Base-by-base conservation (phyloP, 2,797 vertebrate genomes). In the Coregonus suidteri region DNA sequence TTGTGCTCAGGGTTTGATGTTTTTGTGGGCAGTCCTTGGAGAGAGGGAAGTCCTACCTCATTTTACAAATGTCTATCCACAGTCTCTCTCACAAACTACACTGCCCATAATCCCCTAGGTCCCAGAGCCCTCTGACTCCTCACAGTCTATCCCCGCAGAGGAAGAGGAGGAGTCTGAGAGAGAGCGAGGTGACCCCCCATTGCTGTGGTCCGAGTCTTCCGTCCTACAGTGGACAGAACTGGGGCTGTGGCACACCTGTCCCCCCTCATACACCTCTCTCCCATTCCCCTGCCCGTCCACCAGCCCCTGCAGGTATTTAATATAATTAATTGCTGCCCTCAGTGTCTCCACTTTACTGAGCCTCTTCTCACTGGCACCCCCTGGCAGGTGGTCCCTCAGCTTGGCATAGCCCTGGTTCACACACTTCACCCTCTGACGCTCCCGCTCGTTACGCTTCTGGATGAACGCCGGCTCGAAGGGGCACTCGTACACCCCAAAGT, bases 321-420 rank as follows among this genome's bases (percentile, higher is more conserved):
- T 97, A 90, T 97, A 96, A 65, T 91, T 89, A 82, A 96, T 96
- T 73, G 96, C 95, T 0, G 95, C 95, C 0, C 96, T 85, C 66
- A 96, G 91, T 0, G 96, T 96, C 91, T 96, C 94, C 91, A 96
- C 95, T 85, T 96, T 96, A 88, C 95, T 97, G 67, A 97, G 92
- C 1, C 95, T 88, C 66, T 94, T 95, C 81, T 95, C 94, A 0
- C 91, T 81, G 54, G 87, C 82, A 1, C 89, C 90, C 0, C 91
- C 93, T 0, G 96, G 95, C 18, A 97, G 93, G 89, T 96, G 95
- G 72, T 95, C 91, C 0, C 95, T 86, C 59, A 96, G 93, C 52
- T 94, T 92, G 74, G 95, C 93, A 20, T 96, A 96, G 52, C 96
- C 95, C 84, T 95, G 94, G 77, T 96, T 96, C 35, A 97, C 95